Percentiles rank a stretch among this genome's conserved stretches.
Evolutionary conservation across 2,113 vertebrate species (phyloP).

Genomic region (Gasterosteus nipponicus): DNA sequence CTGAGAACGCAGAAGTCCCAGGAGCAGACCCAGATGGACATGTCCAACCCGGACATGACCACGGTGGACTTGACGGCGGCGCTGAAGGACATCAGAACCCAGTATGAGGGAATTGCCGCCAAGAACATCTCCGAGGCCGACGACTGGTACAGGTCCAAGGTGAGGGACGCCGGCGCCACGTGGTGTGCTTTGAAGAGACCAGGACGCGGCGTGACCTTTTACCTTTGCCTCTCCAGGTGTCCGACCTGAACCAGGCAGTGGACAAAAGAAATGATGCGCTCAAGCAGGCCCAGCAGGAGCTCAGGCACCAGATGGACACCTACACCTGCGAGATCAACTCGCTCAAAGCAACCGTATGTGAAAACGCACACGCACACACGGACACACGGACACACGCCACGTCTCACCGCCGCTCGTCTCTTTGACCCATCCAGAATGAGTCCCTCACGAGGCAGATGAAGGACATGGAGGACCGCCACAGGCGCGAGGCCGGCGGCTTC

Average conservation of each 20-base stretch:
- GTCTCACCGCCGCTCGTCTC: not conserved
- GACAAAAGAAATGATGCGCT: conserved; percentile 92
- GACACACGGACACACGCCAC: not conserved
- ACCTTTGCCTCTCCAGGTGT: conserved; percentile 79
- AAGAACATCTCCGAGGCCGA: conserved; percentile 95
- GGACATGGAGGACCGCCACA: conserved; percentile 94
- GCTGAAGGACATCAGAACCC: conserved; percentile 91
- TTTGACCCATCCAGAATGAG: conserved; percentile 85
- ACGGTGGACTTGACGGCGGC: conserved; percentile 84
- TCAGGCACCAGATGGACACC: conserved; percentile 96
- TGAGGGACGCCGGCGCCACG: conserved; percentile 43
- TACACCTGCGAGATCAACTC: conserved; percentile 97
- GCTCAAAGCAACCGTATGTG: conserved; percentile 94
- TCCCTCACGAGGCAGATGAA: conserved; percentile 97
- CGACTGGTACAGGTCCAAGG: conserved; percentile 98
- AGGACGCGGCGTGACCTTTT: not conserved
- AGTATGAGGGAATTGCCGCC: conserved; percentile 94
- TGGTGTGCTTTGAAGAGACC: not conserved
- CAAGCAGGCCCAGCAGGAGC: conserved; percentile 93
- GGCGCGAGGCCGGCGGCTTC: conserved; percentile 83
- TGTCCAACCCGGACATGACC: conserved; percentile 89
- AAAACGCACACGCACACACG: not conserved
- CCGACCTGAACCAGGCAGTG: conserved; percentile 93
- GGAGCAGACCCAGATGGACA: conserved; percentile 94
- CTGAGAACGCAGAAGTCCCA: conserved; percentile 94